Evolutionary conservation across 1,140 invertebrate genomes (phyloP), one percentile per base, ranked within the genome.

Genomic region (Drosophila sucinea): DNA sequence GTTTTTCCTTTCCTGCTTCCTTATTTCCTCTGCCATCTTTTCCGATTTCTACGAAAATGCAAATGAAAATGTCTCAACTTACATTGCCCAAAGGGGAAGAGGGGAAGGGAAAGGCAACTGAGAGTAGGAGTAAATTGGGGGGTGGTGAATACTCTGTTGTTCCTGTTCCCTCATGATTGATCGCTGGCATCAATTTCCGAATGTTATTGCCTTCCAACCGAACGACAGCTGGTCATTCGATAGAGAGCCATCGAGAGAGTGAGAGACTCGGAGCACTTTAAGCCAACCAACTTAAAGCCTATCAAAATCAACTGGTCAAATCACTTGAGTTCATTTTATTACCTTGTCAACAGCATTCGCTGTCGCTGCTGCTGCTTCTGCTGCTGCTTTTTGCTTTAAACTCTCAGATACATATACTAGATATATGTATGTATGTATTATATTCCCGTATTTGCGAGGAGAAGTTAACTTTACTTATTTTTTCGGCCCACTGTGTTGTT

Each of bases 11-110:
- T 40, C 65, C 68, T 69, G 68, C 56, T 79, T 61, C 54, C 38
- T 70, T 70, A 65, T 10, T 51, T 40, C 29, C 38, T 47, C 44
- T 8, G 27, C 58, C 35, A 54, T 30, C 44, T 40, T 7, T 11
- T 54, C 7, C 69, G 60, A 79, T 78, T 79, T 79, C 69, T 73
- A 60, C 51, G 69, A 62, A 89, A 89, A 89, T 89, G 84, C 84
- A 89, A 89, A 89, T 89, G 84, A 84, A 87, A 90, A 84, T 69
- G 77, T 89, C 84, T 89, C 84, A 89, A 71, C 84, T 89, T 89
- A 89, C 84, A 69, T 40, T 33, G 44, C 40, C 67, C 70, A 77
- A 77, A 77, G 44, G 10, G 17, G 6, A 10, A 23, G 44, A 27
- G 44, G 17, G 2, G 25, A 23, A 17, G n/a, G 11, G 23, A 10